A percentile compares a stretch with the other conserved stretches of the same genome.
Conservation (phyloP, 2,888 invertebrate genomes). For the Agriopis aurantiaria region DNA sequence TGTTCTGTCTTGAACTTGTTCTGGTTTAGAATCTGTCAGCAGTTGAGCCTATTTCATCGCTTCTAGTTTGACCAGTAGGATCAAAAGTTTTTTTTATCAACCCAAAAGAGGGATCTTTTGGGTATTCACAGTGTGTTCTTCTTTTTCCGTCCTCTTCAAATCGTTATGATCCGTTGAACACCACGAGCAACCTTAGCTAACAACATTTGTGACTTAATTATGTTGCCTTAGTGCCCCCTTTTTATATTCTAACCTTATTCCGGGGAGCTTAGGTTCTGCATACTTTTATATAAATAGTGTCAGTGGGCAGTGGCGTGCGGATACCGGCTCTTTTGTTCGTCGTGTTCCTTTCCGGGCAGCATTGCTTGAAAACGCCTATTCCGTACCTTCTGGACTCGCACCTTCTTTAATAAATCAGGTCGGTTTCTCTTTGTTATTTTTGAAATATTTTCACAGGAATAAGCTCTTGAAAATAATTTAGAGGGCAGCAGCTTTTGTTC, state of each 20-base stretch:
- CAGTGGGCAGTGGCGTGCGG: constrained; percentile 50
- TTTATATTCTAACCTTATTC: background rate
- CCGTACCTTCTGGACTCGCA: constrained; percentile 51
- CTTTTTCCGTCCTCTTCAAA: no score
- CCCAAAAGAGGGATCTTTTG: no score
- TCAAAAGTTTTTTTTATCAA: no score
- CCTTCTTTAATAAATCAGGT: constrained; percentile 59
- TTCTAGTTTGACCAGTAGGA: no score
- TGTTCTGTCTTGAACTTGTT: no score
- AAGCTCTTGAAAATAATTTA: constrained; percentile 44
- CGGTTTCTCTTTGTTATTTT: constrained; percentile 42
- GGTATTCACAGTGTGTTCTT: no score
- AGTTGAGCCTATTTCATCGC: no score
- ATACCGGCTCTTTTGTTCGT: constrained; percentile 58
- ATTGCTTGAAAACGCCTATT: constrained; percentile 56
- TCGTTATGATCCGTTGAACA: no score
- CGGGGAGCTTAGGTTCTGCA: constrained; percentile 1
- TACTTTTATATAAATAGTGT: constrained; percentile 23
- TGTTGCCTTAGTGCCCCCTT: background rate
- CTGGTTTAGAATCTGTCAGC: no score
- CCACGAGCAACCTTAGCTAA: no score
- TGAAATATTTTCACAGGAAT: constrained; percentile 43
- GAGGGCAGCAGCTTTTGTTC: constrained; percentile 44
- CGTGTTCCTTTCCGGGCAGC: constrained; percentile 52
- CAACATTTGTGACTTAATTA: no score